phyloP scores from a whole-genome alignment of 2,113 vertebrate species.

The Cyprinodon tularosa region DNA sequence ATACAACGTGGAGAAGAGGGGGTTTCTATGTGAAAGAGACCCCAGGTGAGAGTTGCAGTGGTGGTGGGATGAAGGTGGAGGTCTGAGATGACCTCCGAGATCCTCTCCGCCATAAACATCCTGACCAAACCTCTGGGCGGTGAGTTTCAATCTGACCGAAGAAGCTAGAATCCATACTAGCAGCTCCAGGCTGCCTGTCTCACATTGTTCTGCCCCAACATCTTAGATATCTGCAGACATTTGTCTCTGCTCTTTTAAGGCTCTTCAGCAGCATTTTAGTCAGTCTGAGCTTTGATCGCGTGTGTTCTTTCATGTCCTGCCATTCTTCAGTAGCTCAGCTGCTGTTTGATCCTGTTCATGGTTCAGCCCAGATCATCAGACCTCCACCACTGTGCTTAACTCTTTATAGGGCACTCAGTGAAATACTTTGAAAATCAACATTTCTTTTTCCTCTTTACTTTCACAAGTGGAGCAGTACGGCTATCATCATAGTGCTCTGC shows the following conservation, averaged over 20 bases:
- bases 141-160: conserved; percentile 19
- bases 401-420: too few species aligned
- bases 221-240: neutral
- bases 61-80: neutral
- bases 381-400: too few species aligned
- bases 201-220: neutral
- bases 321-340: neutral
- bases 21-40: neutral
- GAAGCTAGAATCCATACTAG: neutral
- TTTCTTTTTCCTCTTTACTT: too few species aligned
- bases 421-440: too few species aligned
- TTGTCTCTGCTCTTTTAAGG: too few species aligned
- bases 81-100: conserved; percentile 62
- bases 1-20: neutral
- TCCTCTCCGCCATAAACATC: conserved; percentile 63
- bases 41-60: neutral
- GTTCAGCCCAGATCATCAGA: too few species aligned
- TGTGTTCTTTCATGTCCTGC: too few species aligned
- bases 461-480: too few species aligned
- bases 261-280: too few species aligned
- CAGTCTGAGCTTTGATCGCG: too few species aligned
- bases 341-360: too few species aligned
- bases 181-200: neutral
- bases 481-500: too few species aligned
- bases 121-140: conserved; percentile 72